Conservation (phyloP, 2,797 vertebrate genomes). For the Lepilemur ruficaudatus region DNA sequence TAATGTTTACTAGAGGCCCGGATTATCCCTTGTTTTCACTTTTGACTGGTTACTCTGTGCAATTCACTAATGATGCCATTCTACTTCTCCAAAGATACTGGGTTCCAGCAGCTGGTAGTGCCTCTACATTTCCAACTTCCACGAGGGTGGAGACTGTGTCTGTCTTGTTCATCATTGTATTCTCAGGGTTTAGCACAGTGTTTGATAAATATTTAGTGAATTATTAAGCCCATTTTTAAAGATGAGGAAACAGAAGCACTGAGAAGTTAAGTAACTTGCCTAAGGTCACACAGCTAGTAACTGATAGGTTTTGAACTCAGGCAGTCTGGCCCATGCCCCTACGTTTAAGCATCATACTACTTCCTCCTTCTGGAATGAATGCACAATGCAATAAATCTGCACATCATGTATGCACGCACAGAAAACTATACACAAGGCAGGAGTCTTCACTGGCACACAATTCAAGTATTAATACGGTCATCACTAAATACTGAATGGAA, state of each 20-base stretch:
- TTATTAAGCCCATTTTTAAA: slow-evolving; percentile 3
- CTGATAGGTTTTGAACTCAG: background rate
- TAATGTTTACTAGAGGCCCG: background rate
- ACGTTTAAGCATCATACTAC: background rate
- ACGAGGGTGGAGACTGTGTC: fast-evolving
- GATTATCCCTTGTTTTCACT: background rate
- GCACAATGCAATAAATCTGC: background rate
- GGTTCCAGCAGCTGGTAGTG: background rate
- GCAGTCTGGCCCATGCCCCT: background rate
- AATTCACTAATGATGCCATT: background rate
- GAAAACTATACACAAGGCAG: background rate
- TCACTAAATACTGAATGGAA: background rate
- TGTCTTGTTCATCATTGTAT: background rate
- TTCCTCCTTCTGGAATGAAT: background rate
- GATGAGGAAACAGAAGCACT: background rate
- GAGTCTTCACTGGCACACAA: background rate
- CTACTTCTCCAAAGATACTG: background rate
- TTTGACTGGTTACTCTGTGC: background rate
- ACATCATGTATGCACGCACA: fast-evolving
- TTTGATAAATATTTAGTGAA: background rate
- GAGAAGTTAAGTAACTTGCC: background rate
- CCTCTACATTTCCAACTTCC: background rate
- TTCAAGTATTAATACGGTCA: background rate
- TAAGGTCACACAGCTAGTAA: background rate
- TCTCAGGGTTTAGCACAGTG: background rate